phyloP scores from a whole-genome alignment of 2,113 vertebrate genomes.

The Euleptes europaea region DNA sequence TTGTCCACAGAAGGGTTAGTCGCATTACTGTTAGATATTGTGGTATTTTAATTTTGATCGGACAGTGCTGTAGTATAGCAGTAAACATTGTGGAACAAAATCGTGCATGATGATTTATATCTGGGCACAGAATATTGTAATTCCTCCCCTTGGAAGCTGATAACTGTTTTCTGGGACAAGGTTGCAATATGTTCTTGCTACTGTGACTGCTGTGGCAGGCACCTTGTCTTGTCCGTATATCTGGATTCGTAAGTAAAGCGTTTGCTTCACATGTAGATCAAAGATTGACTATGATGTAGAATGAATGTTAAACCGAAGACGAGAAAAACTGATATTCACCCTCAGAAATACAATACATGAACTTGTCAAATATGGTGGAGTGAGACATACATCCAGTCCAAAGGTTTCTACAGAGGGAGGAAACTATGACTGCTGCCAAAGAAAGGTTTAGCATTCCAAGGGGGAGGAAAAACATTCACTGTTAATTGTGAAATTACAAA shows the following conservation, averaged over 20 bases:
- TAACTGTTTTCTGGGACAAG: accelerated
- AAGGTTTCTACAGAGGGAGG: neutral
- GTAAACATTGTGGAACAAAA: neutral
- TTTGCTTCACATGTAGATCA: neutral
- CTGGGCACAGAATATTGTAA: neutral
- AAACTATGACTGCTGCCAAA: neutral
- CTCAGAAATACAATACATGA: accelerated
- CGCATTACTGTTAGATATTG: too few relatives aligned
- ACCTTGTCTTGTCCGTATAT: accelerated
- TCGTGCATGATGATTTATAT: neutral
- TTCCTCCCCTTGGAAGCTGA: neutral
- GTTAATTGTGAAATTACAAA: neutral
- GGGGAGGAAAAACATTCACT: neutral
- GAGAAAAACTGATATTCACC: neutral
- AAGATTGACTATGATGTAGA: neutral
- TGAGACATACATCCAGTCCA: neutral
- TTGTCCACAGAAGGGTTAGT: too few relatives aligned
- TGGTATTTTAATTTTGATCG: neutral
- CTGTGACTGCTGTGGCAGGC: neutral
- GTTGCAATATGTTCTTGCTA: neutral
- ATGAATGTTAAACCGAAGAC: neutral
- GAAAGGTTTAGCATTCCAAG: conserved; percentile 11
- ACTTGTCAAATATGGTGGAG: accelerated
- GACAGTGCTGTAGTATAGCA: accelerated
- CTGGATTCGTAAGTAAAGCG: neutral